Conservation (phyloP, 2,888 invertebrate species). For the Barypeithes pellucidus region DNA sequence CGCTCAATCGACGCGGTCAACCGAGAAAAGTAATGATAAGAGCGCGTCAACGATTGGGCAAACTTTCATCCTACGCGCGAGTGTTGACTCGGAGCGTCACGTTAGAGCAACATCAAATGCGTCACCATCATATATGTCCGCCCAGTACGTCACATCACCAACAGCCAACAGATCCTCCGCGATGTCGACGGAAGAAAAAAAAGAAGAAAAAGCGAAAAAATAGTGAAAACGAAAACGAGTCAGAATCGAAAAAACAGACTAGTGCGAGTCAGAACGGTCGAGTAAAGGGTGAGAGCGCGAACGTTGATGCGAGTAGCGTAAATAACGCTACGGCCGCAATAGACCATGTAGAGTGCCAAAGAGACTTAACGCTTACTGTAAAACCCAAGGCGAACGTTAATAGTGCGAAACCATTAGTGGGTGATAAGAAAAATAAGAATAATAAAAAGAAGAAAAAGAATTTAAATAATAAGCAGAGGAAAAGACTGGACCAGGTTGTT, state of each 20-base stretch:
- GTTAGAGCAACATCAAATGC: constrained; percentile 71
- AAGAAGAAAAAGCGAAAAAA: constrained; percentile 72
- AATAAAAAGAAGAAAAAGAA: constrained; percentile 73
- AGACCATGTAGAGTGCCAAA: constrained; percentile 69
- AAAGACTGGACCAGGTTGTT: constrained; percentile 68
- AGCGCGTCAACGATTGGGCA: constrained; percentile 78
- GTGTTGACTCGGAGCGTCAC: constrained; percentile 78
- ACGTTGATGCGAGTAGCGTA: constrained; percentile 56
- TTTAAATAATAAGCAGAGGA: constrained; percentile 62
- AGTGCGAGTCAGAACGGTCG: constrained; percentile 39
- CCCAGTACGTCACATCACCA: constrained; percentile 58
- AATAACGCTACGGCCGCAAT: constrained; percentile 55
- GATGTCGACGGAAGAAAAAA: constrained; percentile 72
- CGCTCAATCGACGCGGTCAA: constrained; percentile 82
- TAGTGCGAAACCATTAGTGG: constrained; percentile 61
- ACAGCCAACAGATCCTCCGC: constrained; percentile 66
- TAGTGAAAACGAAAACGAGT: constrained; percentile 57
- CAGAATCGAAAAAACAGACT: constrained; percentile 50
- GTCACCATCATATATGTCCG: constrained; percentile 66
- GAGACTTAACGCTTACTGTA: constrained; percentile 64
- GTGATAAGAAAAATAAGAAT: constrained; percentile 69
- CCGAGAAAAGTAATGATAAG: constrained; percentile 82
- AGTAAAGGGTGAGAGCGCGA: constrained; percentile 47
- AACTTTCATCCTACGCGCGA: constrained; percentile 83
- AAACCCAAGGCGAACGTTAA: constrained; percentile 62